phyloP scores from a whole-genome alignment of 2,113 vertebrate species.

The Scomber japonicus region DNA sequence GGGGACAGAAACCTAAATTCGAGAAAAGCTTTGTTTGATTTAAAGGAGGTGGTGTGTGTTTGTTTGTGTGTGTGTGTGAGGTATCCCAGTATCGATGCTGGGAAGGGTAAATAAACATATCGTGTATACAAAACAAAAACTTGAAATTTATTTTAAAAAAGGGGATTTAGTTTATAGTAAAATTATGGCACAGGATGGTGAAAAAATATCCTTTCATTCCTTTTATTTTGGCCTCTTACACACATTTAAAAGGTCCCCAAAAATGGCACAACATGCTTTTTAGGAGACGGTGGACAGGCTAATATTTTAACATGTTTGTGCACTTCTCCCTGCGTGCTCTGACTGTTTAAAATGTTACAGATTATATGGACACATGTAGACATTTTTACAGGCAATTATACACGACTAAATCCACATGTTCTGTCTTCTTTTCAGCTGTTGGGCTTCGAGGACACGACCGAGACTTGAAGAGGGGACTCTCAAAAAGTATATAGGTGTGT shows the following conservation, averaged over 20 bases:
- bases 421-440: slow-evolving; percentile 44
- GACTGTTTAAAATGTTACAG: background rate
- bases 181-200: background rate
- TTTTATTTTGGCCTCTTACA: background rate
- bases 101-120: background rate
- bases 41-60: slow-evolving; percentile 12
- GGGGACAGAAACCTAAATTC: slow-evolving; percentile 28
- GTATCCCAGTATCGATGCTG: slow-evolving; percentile 23
- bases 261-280: background rate
- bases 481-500: slow-evolving; percentile 17
- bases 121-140: slow-evolving; percentile 9
- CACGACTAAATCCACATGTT: slow-evolving; percentile 38
- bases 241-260: background rate
- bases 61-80: too few relatives aligned
- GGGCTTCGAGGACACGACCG: slow-evolving; percentile 17
- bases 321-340: background rate
- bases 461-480: slow-evolving; percentile 23
- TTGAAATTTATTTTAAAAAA: background rate
- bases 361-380: background rate
- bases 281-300: background rate
- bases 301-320: background rate
- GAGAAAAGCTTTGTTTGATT: slow-evolving; percentile 29
- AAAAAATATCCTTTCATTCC: background rate
- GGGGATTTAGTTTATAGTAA: background rate
- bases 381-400: slow-evolving; percentile 7